Evolutionary conservation across 2,888 invertebrate species (phyloP).

Genomic region (Ophion slaviceki): DNA sequence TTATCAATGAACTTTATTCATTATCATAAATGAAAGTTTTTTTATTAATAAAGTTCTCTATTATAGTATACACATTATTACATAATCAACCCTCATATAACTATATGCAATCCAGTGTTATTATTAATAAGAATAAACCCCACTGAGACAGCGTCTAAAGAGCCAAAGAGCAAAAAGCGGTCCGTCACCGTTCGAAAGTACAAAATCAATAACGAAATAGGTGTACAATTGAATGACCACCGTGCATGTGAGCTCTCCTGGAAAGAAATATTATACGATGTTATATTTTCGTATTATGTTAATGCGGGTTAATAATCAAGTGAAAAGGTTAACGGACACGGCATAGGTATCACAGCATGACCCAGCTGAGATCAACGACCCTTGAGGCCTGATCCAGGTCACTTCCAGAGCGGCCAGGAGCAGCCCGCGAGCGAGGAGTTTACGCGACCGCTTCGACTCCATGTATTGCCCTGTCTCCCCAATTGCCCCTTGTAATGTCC

Average conservation of each 20-base stretch:
- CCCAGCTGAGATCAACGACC: constrained; percentile 69
- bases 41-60: too few species aligned
- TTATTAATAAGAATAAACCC: too few species aligned
- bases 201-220: background rate
- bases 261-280: background rate
- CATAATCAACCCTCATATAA: too few species aligned
- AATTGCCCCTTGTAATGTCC: constrained; percentile 11
- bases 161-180: background rate
- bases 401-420: constrained; percentile 63
- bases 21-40: too few species aligned
- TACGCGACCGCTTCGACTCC: constrained; percentile 28
- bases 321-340: constrained; percentile 5
- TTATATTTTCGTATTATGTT: background rate
- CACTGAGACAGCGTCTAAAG: background rate
- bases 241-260: background rate
- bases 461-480: constrained; percentile 29
- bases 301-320: background rate
- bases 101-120: too few species aligned
- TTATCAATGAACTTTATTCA: too few species aligned
- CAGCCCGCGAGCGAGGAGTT: constrained; percentile 34
- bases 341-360: constrained; percentile 15
- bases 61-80: too few species aligned
- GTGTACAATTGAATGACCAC: background rate
- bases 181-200: background rate
- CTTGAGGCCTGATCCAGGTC: constrained; percentile 67